phyloP scores from a whole-genome alignment of 2,888 invertebrate genomes.

The Hypolimnas misippus region DNA sequence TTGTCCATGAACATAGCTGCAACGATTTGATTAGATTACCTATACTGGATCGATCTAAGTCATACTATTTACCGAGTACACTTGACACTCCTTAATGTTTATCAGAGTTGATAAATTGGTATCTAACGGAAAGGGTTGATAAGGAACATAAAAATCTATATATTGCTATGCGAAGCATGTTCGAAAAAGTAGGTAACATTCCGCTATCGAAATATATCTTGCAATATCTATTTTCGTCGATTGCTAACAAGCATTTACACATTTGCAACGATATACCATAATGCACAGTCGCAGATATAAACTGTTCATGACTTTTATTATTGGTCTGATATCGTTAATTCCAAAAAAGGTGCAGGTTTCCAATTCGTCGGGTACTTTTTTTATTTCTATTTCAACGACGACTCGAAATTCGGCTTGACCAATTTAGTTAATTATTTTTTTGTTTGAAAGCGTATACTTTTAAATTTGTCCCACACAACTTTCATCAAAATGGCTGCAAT shows the following conservation, averaged over 20 bases:
- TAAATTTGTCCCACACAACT: no score
- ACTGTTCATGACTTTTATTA: background rate
- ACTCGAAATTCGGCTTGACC: no score
- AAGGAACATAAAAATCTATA: background rate
- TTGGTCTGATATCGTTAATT: background rate
- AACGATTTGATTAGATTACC: background rate
- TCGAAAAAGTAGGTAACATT: background rate
- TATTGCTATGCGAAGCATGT: background rate
- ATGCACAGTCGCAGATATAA: background rate
- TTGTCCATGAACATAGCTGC: background rate
- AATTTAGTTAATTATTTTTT: no score
- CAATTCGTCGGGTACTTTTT: no score
- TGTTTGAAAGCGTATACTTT: no score
- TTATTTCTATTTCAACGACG: no score
- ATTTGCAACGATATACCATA: constrained; percentile 3
- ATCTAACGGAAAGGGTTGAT: constrained; percentile 31
- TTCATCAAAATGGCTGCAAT: no score
- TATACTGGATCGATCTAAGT: background rate
- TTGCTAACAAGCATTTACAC: background rate
- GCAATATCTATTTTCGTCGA: background rate
- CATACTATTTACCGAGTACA: constrained; percentile 22
- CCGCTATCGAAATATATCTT: background rate
- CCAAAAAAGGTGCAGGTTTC: no score
- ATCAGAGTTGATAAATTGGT: constrained; percentile 35
- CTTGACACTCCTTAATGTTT: constrained; percentile 36